Conservation (phyloP, 2,797 vertebrate genomes). For the Ibycter americanus region DNA sequence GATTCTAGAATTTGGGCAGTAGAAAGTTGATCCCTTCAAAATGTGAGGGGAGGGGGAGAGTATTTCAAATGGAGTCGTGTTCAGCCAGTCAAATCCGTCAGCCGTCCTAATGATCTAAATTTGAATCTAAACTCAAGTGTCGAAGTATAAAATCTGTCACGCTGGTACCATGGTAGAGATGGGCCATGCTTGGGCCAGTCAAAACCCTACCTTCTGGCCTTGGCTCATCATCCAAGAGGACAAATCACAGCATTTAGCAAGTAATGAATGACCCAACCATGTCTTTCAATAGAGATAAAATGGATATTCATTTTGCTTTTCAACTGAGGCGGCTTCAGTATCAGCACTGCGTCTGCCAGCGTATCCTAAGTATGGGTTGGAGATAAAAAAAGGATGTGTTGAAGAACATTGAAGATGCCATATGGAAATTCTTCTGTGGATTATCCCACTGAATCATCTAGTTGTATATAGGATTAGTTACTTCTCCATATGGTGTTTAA, state of each 20-base stretch:
- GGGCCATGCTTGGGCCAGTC: neutral
- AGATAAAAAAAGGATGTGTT: neutral
- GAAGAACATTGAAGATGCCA: neutral
- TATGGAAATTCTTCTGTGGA: conserved; percentile 21
- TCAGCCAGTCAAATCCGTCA: neutral
- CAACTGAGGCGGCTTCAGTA: neutral
- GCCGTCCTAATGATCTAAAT: neutral
- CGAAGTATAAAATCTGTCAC: neutral
- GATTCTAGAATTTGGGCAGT: neutral
- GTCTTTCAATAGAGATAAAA: neutral
- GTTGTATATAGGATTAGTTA: neutral
- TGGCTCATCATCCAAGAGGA: neutral
- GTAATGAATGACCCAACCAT: neutral
- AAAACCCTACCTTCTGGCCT: neutral
- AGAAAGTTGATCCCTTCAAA: neutral
- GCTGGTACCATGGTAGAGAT: neutral
- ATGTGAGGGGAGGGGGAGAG: neutral
- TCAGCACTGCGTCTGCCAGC: neutral
- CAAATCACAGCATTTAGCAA: neutral
- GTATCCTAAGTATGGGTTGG: neutral
- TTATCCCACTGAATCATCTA: neutral
- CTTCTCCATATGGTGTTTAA: conserved; percentile 27
- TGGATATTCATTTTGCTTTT: neutral
- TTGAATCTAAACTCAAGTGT: neutral
- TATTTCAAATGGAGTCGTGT: neutral